Conservation (phyloP, 2,888 invertebrate species). For the Protodeltote pygarga region DNA sequence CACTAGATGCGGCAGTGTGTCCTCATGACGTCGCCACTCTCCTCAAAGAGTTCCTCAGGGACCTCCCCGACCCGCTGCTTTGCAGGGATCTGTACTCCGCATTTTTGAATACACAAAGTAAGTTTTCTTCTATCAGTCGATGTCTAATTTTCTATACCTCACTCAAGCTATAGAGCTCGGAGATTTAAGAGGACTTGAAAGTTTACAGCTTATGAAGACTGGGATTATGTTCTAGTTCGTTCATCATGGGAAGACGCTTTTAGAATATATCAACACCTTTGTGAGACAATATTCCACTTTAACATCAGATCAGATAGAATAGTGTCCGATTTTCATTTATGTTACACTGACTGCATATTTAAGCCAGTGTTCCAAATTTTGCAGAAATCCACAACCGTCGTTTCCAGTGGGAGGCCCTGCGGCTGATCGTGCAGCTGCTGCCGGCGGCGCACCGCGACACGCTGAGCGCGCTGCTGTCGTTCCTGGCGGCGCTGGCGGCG, state of each 20-base stretch:
- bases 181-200: no score
- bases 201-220: no score
- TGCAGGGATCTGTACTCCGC: constrained; percentile 96
- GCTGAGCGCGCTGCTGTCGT: constrained; percentile 92
- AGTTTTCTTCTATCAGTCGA: constrained; percentile 65
- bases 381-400: constrained; percentile 93
- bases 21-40: constrained; percentile 98
- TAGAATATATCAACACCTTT: no score
- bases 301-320: no score
- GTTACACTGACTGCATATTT: no score
- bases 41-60: constrained; percentile 96
- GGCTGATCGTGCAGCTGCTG: constrained; percentile 94
- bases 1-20: constrained; percentile 92
- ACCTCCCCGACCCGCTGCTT: constrained; percentile 96
- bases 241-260: no score
- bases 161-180: no score
- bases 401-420: constrained; percentile 93
- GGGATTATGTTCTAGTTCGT: no score
- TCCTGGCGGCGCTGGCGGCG: constrained; percentile 92
- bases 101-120: constrained; percentile 97
- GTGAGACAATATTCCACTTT: no score
- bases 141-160: no score
- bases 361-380: no score
- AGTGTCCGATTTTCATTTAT: no score
- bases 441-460: constrained; percentile 97